Evolutionary conservation across 2,888 invertebrate species (phyloP), one percentile per base, ranked within the genome.

Genomic region (Dicycla oo): DNA sequence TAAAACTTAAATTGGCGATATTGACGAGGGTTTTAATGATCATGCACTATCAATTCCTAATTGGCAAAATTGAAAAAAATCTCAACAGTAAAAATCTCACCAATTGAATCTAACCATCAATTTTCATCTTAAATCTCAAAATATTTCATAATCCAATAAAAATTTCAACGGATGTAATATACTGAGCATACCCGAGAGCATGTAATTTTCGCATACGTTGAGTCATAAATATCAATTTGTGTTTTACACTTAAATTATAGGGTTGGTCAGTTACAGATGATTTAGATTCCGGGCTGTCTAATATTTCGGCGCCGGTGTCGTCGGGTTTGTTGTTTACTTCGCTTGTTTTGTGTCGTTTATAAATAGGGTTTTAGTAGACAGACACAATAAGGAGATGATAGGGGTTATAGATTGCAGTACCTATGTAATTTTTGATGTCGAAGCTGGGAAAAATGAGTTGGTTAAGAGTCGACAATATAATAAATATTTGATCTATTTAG

Each of bases 201-300:
- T 87, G 87, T 91, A 93, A 93, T 92, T 93, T 92, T 90, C 88
- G 88, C 82, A 86, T 87, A 85, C 83, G 86, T 85, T 67, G 71
- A 66, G 78, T 82, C 86, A 89, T 93, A 93, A 93, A 93, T 93
- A 92, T 91, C 92, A 93, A 93, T 93, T 91, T 91, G 88, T 80
- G 81, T 82, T 78, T 84, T 83, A 88, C 85, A 83, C 83, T 88
- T 69, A 92, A 93, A 93, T 93, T 91, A 88, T 87, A 88, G 90
- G 91, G 89, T 89, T 86, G 82, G 88, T 78, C 86, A 80, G 78
- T 81, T 79, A 69, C 79, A 82, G 74, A 86, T 92, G 92, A 93
- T 93, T 89, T 91, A 91, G 69, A 71, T 81, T 73, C 70, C 61
- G 34, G 66, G 34, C 73, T 65, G 85, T 82, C 86, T 89, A 85